Evolutionary conservation across 2,113 vertebrate genomes (phyloP), one percentile per base, ranked within the genome.

Genomic region (Hippocampus mohnikei): DNA sequence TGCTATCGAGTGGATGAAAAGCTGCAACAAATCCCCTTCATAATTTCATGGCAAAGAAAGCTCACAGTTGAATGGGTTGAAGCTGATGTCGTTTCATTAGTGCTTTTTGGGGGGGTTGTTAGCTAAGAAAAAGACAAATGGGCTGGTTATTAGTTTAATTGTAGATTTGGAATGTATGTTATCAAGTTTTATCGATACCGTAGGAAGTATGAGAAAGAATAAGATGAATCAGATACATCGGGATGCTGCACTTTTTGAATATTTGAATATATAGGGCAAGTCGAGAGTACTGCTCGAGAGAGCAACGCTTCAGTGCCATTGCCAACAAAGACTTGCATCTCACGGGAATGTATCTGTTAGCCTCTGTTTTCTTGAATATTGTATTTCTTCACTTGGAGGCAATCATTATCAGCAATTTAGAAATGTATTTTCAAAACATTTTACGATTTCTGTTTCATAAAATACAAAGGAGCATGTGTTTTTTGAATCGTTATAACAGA

Each of bases 1-100:
- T 91, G 85, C 85, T 89, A 87, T 92, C 85, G 88, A 92, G 90
- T 90, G 89, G 89, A 91, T 90, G 84, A 90, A 91, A 92, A 91
- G 82, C 85, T 91, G 88, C 83, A 84, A 87, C 85, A 81, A 87
- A 87, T 87, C 81, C 87, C 67, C 76, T 87, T 88, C 82, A 84
- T 82, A 88, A 89, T 91, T 90, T 87, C 74, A 84, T 86, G 75
- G 71, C 84, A 87, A 90, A 88, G 85, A 89, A 90, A 86, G 83
- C 88, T 87, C 87, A 88, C 79, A 86, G 85, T 87, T 80, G 77
- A 84, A 84, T 76, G 73, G 76, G 75, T 84, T 75, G 67, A 66
- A 85, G 75, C 72, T 76, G 20, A 40, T 79, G 70, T 87, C 81
- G 75, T 87, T 85, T 88, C 80, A 70, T 86, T 73, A 78, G 86